Percentiles rank a stretch among this genome's conserved stretches.
phyloP scores from a whole-genome alignment of 2,888 invertebrate genomes.

The Pammene aurita region DNA sequence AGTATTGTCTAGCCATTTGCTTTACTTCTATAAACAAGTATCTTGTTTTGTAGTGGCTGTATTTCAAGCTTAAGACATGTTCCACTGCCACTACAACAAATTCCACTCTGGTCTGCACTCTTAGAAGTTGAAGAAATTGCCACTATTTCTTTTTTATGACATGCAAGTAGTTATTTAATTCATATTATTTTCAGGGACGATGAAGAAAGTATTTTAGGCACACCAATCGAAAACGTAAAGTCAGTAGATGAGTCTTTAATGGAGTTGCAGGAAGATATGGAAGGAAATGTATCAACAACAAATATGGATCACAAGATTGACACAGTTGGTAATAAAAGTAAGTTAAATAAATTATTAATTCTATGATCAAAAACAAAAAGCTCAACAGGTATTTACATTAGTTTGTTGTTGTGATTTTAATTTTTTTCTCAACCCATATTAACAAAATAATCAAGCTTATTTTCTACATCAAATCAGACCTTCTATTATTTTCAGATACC shows the following conservation, averaged over 20 bases:
- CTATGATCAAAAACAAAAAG: too few species aligned
- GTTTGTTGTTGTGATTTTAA: too few species aligned
- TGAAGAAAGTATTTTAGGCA: constrained; percentile 24
- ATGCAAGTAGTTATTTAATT: neutral
- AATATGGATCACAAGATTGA: neutral
- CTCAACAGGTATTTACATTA: too few species aligned
- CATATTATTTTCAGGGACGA: constrained; percentile 30
- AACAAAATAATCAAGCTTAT: too few species aligned
- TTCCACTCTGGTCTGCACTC: too few species aligned
- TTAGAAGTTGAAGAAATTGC: too few species aligned
- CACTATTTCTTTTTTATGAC: too few species aligned
- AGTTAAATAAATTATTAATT: neutral
- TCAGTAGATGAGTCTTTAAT: constrained; percentile 34
- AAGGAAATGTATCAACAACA: constrained; percentile 4
- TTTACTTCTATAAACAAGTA: neutral
- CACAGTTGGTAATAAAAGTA: constrained; percentile 11
- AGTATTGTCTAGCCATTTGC: neutral
- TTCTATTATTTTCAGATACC: constrained; percentile 13
- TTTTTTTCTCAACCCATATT: too few species aligned
- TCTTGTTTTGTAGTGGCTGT: too few species aligned
- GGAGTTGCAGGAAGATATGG: constrained; percentile 31
- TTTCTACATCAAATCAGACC: too few species aligned
- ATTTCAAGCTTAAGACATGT: too few species aligned
- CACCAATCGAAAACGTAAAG: constrained; percentile 18
- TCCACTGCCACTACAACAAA: too few species aligned